A percentile compares a stretch with the other conserved stretches of the same genome.
These are phyloP conservation scores for Drosophila pseudotakahashii DNA, from an alignment of 2,888 invertebrate species.

Conservation along the genomic window DNA sequence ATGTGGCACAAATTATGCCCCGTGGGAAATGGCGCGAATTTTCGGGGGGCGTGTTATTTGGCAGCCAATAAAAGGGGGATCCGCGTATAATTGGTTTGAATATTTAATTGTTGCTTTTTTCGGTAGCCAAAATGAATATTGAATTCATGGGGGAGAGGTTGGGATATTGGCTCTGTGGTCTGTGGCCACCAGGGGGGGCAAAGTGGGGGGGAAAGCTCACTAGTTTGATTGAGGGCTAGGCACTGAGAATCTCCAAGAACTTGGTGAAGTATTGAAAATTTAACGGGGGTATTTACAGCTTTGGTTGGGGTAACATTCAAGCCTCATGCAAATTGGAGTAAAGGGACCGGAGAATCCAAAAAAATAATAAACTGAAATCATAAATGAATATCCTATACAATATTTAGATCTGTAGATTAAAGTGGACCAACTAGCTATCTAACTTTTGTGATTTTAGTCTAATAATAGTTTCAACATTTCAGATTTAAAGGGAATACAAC, in stretches of 20 bases:
- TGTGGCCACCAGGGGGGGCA: background rate
- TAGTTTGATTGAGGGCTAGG: background rate
- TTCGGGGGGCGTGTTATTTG: slow-evolving; percentile 32
- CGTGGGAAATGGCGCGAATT: slow-evolving; percentile 49
- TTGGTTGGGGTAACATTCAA: background rate
- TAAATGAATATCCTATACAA: background rate
- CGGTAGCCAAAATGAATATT: slow-evolving; percentile 24
- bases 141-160: slow-evolving; percentile 18
- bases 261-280: slow-evolving; percentile 10
- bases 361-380: background rate
- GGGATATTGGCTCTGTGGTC: slow-evolving; percentile 2
- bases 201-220: background rate
- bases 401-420: background rate
- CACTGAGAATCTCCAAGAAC: background rate
- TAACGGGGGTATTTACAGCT: slow-evolving; percentile 16
- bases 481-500: background rate
- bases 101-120: slow-evolving; percentile 63
- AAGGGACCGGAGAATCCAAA: background rate
- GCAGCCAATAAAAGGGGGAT: slow-evolving; percentile 51
- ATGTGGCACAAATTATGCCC: slow-evolving; percentile 49
- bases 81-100: slow-evolving; percentile 64
- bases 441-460: background rate
- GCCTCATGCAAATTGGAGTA: slow-evolving; percentile 18
- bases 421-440: background rate
- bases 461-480: background rate